Conservation (phyloP, 2,797 vertebrate genomes). For the Myoxocephalus aenaeus region DNA sequence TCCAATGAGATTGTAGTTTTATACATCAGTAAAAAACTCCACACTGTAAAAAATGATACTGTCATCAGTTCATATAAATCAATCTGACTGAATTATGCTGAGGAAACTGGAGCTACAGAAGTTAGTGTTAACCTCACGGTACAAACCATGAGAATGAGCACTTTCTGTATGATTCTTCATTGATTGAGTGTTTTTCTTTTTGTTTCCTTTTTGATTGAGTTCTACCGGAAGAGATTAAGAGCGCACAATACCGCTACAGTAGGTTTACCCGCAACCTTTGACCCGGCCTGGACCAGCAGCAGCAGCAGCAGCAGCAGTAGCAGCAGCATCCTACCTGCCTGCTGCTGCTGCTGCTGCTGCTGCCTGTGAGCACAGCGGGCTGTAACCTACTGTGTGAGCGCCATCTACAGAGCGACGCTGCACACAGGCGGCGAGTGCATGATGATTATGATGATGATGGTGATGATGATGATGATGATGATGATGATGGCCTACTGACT, state of each 20-base stretch:
- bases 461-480: slow-evolving; percentile 39
- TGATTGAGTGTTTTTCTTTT: slow-evolving; percentile 30
- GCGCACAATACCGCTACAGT: slow-evolving; percentile 62
- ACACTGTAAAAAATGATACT: neutral
- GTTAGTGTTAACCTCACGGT: neutral
- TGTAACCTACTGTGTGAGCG: slow-evolving; percentile 87
- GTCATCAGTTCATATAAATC: neutral
- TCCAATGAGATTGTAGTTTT: neutral
- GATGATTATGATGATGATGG: slow-evolving; percentile 22
- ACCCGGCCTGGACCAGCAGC: slow-evolving; percentile 60
- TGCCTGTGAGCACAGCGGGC: slow-evolving; percentile 35
- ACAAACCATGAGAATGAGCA: neutral
- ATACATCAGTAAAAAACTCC: neutral
- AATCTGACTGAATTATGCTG: neutral
- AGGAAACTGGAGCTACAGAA: neutral
- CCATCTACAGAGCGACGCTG: slow-evolving; percentile 90
- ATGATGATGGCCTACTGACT: slow-evolving; percentile 57
- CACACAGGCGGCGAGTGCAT: slow-evolving; percentile 51
- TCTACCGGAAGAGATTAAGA: slow-evolving; percentile 60
- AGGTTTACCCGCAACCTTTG: slow-evolving; percentile 70
- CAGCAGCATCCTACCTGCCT: slow-evolving; percentile 7
- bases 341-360: slow-evolving; percentile 4
- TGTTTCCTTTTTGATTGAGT: slow-evolving; percentile 53
- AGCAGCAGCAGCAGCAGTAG: neutral
- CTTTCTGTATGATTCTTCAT: slow-evolving; percentile 23